These are phyloP conservation scores for Notoglanidium macrostoma DNA, from an alignment of 2,797 vertebrate species.

Conservation along the genomic window DNA sequence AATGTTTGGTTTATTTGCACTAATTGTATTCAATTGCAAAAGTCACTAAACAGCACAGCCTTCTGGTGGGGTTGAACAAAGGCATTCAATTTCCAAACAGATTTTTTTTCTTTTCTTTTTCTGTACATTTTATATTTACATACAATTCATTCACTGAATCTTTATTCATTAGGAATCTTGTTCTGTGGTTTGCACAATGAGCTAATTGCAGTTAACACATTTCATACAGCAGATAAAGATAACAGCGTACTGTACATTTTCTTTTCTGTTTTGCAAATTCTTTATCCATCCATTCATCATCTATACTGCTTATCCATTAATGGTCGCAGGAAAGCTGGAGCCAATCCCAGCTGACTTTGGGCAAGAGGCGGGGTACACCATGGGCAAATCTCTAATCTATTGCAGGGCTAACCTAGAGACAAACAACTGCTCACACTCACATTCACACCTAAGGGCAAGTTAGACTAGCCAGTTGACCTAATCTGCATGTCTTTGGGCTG, in stretches of 20 bases:
- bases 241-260: background rate
- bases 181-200: constrained; percentile 4
- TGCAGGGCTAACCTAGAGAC: no score
- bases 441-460: no score
- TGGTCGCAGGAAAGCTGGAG: no score
- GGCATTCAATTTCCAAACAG: background rate
- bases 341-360: no score
- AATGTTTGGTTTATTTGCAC: background rate
- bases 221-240: constrained; percentile 18
- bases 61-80: constrained; percentile 33
- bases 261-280: background rate
- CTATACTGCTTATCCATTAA: no score
- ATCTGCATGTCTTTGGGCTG: no score
- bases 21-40: background rate
- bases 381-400: no score
- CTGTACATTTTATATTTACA: background rate
- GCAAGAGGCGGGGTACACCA: no score
- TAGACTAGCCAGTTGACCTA: no score
- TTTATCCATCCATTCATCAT: no score
- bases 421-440: no score
- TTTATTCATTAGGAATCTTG: background rate
- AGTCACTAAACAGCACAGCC: constrained; percentile 38
- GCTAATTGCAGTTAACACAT: background rate
- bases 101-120: no score
- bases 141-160: background rate